These are phyloP conservation scores for Pteronotus mesoamericanus DNA, from an alignment of 2,797 vertebrate genomes.

Conservation along the genomic window DNA sequence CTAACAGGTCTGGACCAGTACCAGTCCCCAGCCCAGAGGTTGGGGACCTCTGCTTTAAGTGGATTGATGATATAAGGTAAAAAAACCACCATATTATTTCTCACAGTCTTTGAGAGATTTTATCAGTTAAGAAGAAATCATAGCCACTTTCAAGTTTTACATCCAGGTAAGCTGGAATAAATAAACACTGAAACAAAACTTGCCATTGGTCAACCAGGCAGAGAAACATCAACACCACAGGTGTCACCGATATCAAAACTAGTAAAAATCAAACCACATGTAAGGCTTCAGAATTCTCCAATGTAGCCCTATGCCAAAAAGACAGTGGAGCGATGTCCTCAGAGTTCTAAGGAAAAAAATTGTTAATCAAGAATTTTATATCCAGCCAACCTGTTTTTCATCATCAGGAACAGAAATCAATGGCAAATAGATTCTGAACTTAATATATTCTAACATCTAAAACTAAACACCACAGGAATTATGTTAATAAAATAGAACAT, in stretches of 20 bases:
- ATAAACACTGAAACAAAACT: slow-evolving; percentile 13
- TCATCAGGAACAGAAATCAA: neutral
- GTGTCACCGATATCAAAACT: neutral
- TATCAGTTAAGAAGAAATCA: neutral
- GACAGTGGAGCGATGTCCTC: neutral
- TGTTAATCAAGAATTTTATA: neutral
- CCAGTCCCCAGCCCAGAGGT: too few species aligned
- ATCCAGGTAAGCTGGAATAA: neutral
- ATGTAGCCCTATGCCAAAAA: neutral
- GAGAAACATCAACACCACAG: neutral
- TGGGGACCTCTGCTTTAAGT: neutral
- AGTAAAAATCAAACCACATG: neutral
- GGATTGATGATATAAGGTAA: neutral
- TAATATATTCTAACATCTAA: neutral
- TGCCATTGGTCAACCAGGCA: neutral
- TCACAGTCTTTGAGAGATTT: neutral
- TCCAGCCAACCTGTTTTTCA: neutral
- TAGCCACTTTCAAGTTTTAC: neutral
- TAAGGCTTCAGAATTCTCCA: neutral
- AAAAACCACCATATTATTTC: neutral
- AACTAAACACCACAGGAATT: neutral
- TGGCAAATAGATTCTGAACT: neutral
- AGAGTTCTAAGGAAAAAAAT: neutral
- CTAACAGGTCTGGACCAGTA: too few species aligned
- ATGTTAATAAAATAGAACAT: neutral